These are phyloP conservation scores for Tylochromis polylepis DNA, from an alignment of 2,113 vertebrate genomes.

Conservation along the genomic window DNA sequence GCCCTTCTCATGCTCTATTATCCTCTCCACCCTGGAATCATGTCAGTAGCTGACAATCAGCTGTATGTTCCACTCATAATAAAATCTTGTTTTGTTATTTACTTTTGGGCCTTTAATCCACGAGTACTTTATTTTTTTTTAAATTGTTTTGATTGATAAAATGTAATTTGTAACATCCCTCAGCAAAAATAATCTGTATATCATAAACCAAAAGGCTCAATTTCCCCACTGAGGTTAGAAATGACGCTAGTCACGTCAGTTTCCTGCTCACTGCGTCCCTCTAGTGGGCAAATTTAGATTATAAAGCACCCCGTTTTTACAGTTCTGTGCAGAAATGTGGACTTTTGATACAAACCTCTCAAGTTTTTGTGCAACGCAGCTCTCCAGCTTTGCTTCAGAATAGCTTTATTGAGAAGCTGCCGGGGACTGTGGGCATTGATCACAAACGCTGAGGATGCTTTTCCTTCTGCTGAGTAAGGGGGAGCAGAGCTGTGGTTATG, in stretches of 20 bases:
- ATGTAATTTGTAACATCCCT: not conserved
- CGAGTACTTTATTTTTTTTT: not conserved
- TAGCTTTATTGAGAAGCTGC: not conserved
- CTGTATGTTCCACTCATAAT: not conserved
- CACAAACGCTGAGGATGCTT: conserved; percentile 35
- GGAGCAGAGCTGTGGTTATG: conserved; percentile 51
- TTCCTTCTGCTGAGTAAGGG: conserved; percentile 67
- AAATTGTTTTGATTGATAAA: conserved; percentile 12
- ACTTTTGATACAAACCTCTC: not conserved
- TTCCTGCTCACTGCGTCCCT: conserved; percentile 62
- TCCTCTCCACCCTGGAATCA: not conserved
- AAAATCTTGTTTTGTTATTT: not conserved
- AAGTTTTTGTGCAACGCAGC: not conserved
- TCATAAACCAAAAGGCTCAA: not conserved
- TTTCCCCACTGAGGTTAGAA: conserved; percentile 3
- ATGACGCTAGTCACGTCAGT: not conserved
- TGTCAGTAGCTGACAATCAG: not conserved
- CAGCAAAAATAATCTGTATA: conserved; percentile 10
- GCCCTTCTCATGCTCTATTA: not conserved
- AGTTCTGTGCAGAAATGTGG: not conserved
- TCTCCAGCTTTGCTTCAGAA: not conserved
- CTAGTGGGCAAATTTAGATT: conserved; percentile 59
- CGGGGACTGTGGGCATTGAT: conserved; percentile 21
- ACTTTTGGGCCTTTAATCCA: not conserved
- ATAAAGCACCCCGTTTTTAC: not conserved